Base-by-base conservation (phyloP, 92 coral and sea anemone species). In the Pocillopora grandis region DNA sequence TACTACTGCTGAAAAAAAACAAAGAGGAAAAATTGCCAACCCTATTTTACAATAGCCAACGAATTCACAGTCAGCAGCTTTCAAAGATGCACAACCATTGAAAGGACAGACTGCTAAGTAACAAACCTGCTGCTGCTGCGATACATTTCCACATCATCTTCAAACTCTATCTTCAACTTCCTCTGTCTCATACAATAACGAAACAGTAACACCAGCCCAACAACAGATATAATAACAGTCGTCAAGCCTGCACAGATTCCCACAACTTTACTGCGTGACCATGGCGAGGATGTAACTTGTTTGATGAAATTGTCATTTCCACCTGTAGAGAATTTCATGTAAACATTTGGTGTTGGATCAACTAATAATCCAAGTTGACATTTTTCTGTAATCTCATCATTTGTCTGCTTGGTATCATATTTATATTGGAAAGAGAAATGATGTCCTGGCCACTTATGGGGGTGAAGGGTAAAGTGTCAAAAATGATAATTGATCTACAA, bases 161-260 rank as follows among this genome's bases (percentile, higher is more conserved):
- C 93, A 89, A 94, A 94, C 70, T 89, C 95, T 92, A 94, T 94
- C 70, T 92, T 93, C 59, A 94, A 88, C 80, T 85, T 94, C 62
- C 87, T 84, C 71, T 94, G 98, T 49, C 71, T 89, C 63, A 83
- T 36, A 21, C 59, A 72, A 74, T 94, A 87, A 72, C 89, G 91
- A 11, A 86, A 83, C 56, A 94, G 81, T 63, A 94, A 76, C 3
- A 67, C 87, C 12, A 87, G 63, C 62, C 95, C 98, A 52, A 90
- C 86, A 31, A 75, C 65, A 19, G 89, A 18, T 58, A 92, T 81
- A 42, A 89, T 12, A 42, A 92, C 59, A 12, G 91, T 65, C 3
- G 98, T 85, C 82, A 94, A 80, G 2, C 92, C 98, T 2, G 98
- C 98, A 74, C 92, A 87, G 31, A 94, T 87, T 5, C 95, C 98